Conservation (phyloP, 2,888 invertebrate genomes). For the Pseudococcus viburni region DNA sequence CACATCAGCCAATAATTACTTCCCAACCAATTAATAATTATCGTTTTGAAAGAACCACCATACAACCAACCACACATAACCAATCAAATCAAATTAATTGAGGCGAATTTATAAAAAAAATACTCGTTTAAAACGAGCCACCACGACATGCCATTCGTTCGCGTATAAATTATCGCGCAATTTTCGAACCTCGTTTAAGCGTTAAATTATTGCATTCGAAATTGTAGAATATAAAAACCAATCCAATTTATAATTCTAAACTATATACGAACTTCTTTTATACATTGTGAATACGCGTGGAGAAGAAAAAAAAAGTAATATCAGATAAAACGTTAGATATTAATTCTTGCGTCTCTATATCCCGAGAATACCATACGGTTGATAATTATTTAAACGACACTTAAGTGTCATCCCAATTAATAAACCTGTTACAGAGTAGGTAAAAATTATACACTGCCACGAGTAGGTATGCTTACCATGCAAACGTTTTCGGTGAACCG, state of each 20-base stretch:
- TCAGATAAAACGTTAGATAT: constrained; percentile 42
- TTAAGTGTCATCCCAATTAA: constrained; percentile 62
- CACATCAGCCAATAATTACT: constrained; percentile 17
- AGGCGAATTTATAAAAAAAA: constrained; percentile 48
- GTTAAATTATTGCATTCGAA: constrained; percentile 54
- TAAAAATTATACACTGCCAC: constrained; percentile 40
- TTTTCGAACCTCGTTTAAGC: constrained; percentile 41
- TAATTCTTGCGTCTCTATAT: constrained; percentile 3
- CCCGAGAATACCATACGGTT: constrained; percentile 27
- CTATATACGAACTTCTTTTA: neutral
- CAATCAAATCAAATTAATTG: constrained; percentile 48
- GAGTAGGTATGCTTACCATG: neutral
- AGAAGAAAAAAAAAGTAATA: neutral
- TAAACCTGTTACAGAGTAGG: constrained; percentile 61
- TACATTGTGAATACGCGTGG: constrained; percentile 15
- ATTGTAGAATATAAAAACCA: constrained; percentile 48
- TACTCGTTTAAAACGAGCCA: constrained; percentile 41
- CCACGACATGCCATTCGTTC: constrained; percentile 15
- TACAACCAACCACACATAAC: constrained; percentile 6
- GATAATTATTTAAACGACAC: constrained; percentile 63
- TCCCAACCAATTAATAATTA: constrained; percentile 43
- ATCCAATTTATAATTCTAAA: constrained; percentile 39
- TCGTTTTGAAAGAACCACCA: constrained; percentile 2
- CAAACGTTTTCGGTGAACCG: constrained; percentile 24
- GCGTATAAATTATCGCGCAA: constrained; percentile 49